Evolutionary conservation across 2,113 vertebrate genomes (phyloP), one percentile per base, ranked within the genome.

Genomic region (Donacobius atricapilla): DNA sequence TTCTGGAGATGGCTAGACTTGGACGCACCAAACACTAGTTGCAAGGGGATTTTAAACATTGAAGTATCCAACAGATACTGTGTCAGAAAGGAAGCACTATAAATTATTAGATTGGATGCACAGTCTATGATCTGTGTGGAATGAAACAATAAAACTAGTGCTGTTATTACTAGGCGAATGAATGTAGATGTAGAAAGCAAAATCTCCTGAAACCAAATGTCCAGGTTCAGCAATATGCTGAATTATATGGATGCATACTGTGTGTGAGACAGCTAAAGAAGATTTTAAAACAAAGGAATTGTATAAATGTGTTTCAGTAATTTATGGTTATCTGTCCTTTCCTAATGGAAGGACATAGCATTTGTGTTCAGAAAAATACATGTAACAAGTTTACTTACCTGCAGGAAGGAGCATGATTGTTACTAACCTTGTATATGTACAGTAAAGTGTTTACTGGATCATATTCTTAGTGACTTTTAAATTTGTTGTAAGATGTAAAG

Each of bases 1-100:
- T 97, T 94, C 95, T n/a, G 71, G 83, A 90, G 58, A 70, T 89
- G 35, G 17, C 90, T 89, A 87, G 51, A 94, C 83, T 95, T 93
- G 78, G 51, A 92, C 82, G 31, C n/a, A 83, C 24, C 61, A 85
- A 80, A 70, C 91, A 42, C 47, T 87, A 83, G 31, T 81, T 81
- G 51, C 56, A 94, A 96, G 93, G 64, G 87, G 64, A 93, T 72
- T 83, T 86, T 81, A 88, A 83, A 25, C 2, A 3, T 92, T 61
- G 79, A 30, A 92, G 51, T 86, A 54, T 91, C 76, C 85, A 79
- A 72, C n/a, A 90, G 57, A 58, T 60, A 21, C 40, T 57, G 90
- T 92, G 51, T 85, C 75, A 84, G 70, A 82, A 91, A 93, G 88
- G 71, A 96, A 92, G 76, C 69, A 54, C 65, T 68, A 54, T 42